phyloP scores from a whole-genome alignment of 2,888 invertebrate genomes.

The Campoplex capitator region DNA sequence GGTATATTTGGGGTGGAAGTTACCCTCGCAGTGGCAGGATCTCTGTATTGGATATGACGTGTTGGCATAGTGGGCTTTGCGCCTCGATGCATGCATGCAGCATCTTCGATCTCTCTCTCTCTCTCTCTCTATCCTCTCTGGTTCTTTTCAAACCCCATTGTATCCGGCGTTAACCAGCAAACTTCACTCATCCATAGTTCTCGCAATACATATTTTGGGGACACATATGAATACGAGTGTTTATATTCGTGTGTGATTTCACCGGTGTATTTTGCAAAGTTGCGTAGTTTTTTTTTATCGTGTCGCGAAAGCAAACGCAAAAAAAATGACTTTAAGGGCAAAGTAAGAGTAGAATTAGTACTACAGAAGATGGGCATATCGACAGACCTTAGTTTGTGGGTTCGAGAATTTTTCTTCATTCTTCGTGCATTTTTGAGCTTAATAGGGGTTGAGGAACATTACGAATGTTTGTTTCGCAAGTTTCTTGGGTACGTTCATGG shows the following conservation, averaged over 20 bases:
- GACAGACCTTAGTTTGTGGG: neutral
- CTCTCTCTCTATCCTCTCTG: neutral
- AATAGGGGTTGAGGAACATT: neutral
- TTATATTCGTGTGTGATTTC: conserved; percentile 27
- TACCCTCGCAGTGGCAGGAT: conserved; percentile 67
- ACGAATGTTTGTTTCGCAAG: conserved; percentile 9
- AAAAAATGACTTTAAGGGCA: neutral
- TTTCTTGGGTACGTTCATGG: conserved; percentile 11
- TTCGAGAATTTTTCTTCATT: neutral
- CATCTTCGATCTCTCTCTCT: conserved; percentile 47
- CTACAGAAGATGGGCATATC: conserved; percentile 1
- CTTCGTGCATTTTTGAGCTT: neutral
- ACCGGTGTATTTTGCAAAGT: conserved; percentile 38
- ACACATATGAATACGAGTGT: conserved; percentile 7
- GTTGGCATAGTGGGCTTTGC: conserved; percentile 81
- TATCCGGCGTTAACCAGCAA: conserved; percentile 67
- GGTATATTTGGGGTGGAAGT: conserved; percentile 28
- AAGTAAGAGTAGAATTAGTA: conserved; percentile 31
- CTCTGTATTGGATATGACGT: conserved; percentile 84
- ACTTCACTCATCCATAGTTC: conserved; percentile 72
- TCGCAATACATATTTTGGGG: conserved; percentile 16
- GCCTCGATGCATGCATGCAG: conserved; percentile 80
- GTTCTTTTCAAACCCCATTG: neutral
- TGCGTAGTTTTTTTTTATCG: conserved; percentile 31
- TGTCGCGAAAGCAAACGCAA: conserved; percentile 5